Conservation (phyloP, 2,113 vertebrate genomes). For the Neolamprologus modestus region DNA sequence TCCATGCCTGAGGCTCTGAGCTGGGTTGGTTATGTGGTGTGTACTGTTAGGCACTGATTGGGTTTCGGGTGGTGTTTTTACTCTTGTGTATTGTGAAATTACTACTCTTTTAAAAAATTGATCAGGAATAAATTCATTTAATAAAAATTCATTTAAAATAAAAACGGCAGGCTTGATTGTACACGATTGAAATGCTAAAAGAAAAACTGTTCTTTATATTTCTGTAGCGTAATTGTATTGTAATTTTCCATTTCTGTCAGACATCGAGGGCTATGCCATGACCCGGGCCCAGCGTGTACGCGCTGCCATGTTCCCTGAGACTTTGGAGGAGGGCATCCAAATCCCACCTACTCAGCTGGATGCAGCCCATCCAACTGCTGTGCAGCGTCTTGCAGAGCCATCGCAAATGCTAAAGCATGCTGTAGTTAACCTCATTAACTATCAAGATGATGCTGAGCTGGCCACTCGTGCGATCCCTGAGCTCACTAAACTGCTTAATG, state of each 20-base stretch:
- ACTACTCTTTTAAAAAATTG: not conserved
- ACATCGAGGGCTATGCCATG: conserved; percentile 98
- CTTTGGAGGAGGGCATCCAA: conserved; percentile 93
- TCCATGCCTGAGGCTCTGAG: not conserved
- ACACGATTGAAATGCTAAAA: not conserved
- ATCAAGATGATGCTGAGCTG: conserved; percentile 96
- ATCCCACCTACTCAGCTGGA: conserved; percentile 94
- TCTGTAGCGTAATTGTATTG: not conserved
- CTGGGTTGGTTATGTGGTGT: not conserved
- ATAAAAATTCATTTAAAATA: not conserved
- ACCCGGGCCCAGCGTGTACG: conserved; percentile 95
- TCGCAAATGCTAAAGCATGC: conserved; percentile 99
- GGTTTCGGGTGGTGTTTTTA: not conserved
- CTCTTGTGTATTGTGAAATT: not conserved
- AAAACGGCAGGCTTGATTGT: not conserved
- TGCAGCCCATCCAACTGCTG: conserved; percentile 90
- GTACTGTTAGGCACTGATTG: not conserved
- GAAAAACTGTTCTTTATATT: not conserved
- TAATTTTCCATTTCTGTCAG: conserved; percentile 53
- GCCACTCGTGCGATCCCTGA: conserved; percentile 97
- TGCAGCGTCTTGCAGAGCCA: conserved; percentile 94
- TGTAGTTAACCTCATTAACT: conserved; percentile 98
- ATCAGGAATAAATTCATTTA: not conserved
- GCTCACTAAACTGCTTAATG: conserved; percentile 95
- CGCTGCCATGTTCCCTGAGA: conserved; percentile 98